Conservation (phyloP, 2,797 vertebrate species). For the Eutrigla gurnardus region DNA sequence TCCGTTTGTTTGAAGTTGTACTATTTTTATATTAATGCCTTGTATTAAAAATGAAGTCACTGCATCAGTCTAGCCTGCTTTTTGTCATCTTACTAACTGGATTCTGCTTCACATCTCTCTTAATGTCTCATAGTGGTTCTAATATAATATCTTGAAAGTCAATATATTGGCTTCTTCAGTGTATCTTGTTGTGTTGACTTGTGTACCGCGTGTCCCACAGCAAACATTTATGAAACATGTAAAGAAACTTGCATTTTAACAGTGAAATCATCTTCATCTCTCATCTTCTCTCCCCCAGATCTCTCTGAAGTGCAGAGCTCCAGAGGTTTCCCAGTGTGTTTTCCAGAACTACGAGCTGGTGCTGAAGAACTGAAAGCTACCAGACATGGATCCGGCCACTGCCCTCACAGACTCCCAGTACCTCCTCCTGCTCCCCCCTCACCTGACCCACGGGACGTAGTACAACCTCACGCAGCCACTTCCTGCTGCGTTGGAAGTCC, state of each 20-base stretch:
- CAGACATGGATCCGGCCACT: conserved; percentile 15
- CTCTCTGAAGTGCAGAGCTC: conserved; percentile 93
- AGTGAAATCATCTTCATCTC: background rate
- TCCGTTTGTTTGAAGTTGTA: background rate
- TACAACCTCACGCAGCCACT: conserved; percentile 15
- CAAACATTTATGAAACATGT: background rate
- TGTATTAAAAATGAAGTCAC: background rate
- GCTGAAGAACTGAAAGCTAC: conserved; percentile 91
- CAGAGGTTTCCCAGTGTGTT: conserved; percentile 92
- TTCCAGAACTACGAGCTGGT: conserved; percentile 94
- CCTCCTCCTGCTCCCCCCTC: conserved; percentile 7
- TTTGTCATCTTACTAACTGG: background rate
- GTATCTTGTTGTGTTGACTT: background rate
- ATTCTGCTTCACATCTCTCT: background rate
- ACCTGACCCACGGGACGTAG: conserved; percentile 20
- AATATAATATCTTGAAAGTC: background rate
- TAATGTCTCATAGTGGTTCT: background rate
- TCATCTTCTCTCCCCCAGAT: conserved; percentile 81
- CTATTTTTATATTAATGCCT: conserved; percentile 1
- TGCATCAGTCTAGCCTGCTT: background rate
- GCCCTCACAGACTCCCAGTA: conserved; percentile 37
- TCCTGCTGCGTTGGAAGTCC: conserved; percentile 30
- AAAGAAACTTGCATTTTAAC: background rate
- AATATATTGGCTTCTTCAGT: background rate
- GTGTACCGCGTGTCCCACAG: background rate